Base-by-base conservation (phyloP, 2,113 vertebrate genomes). In the Thamnaconus septentrionalis region DNA sequence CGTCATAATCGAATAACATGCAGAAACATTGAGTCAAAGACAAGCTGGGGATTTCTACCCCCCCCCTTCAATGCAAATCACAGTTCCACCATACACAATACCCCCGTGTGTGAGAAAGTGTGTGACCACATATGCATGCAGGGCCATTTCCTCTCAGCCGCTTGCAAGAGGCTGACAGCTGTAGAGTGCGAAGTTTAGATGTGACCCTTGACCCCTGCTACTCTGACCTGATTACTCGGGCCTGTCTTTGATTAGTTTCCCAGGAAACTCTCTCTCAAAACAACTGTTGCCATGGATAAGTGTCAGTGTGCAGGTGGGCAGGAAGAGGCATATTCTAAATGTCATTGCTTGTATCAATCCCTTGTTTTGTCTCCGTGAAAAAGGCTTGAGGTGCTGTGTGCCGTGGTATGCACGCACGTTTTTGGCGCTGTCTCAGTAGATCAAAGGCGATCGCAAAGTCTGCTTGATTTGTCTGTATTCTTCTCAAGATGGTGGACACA, bases 231-330 rank as follows among this genome's bases (percentile, higher is more conserved):
- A 78, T 83, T 84, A 73, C 79, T 75, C 64, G 50, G 72, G 80
- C 80, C 77, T 85, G 80, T 55, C 41, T 75, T 67, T 81, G 46
- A 84, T 88, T 86, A 79, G 70, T 69, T 69, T 75, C 66, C 72
- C 46, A 73, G 78, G 65, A 79, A 81, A 82, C 61, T n/a, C 65
- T 12, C 55, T 41, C 65, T 64, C 69, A 75, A 83, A 86, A 84
- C 45, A 84, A 65, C 5, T n/a, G 39, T 59, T 70, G 75, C 67
- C 74, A 70, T 10, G 54, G 58, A 58, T 59, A 56, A 68, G 56
- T 50, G 39, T 55, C 43, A 50, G 77, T 56, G 49, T 11, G 41
- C 50, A 69, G 64, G 48, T 59, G 63, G 48, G 18, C 18, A 31
- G 18, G 18, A 31, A 31, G 18, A 31, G 18, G 18, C 18, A 31